Evolutionary conservation across 2,888 invertebrate species (phyloP).

Genomic region (Autographa gamma): DNA sequence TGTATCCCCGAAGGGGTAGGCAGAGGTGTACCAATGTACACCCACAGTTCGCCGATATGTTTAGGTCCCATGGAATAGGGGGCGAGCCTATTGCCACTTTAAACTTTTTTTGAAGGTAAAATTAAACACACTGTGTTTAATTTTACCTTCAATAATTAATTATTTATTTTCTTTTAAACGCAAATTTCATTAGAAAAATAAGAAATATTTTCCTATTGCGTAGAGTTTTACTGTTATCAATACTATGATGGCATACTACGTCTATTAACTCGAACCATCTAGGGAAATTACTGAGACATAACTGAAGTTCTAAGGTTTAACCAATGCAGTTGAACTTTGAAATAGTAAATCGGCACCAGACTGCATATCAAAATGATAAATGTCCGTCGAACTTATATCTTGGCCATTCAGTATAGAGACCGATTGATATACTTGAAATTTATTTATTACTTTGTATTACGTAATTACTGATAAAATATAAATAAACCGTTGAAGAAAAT

Average conservation of each 20-base stretch:
- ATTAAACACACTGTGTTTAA: too few species aligned
- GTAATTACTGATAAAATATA: not conserved
- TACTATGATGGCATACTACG: not conserved
- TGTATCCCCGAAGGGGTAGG: too few species aligned
- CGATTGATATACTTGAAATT: not conserved
- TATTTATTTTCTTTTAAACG: not conserved
- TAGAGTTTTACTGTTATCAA: not conserved
- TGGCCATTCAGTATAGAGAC: not conserved
- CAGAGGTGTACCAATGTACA: too few species aligned
- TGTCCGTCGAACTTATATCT: not conserved
- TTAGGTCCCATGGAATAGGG: too few species aligned
- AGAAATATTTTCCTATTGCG: not conserved
- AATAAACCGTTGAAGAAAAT: not conserved
- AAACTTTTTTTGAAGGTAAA: too few species aligned
- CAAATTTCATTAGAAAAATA: not conserved
- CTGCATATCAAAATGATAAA: conserved; percentile 5
- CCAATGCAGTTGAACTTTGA: not conserved
- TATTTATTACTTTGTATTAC: not conserved
- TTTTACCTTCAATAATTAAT: too few species aligned
- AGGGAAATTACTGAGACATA: not conserved
- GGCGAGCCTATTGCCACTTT: too few species aligned
- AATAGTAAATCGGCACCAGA: not conserved
- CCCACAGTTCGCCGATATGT: too few species aligned
- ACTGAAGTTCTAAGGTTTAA: not conserved
- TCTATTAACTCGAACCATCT: not conserved